Evolutionary conservation across 1,140 invertebrate genomes (phyloP).

Genomic region (Zaprionus camerounensis): DNA sequence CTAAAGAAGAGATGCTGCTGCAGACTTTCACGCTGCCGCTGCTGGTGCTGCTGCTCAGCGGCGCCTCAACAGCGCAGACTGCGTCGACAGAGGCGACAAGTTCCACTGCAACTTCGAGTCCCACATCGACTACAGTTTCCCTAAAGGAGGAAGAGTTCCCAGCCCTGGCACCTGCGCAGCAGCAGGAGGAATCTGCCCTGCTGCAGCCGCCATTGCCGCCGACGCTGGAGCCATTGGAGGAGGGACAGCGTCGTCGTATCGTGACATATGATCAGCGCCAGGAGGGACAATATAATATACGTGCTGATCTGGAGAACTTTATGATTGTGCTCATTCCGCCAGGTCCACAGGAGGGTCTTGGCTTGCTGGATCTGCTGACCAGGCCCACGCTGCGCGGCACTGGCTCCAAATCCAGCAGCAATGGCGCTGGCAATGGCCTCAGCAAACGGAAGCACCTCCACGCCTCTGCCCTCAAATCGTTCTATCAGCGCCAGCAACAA

Average conservation of each 20-base stretch:
- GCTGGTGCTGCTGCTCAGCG: conserved; percentile 23
- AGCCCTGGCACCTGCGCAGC: conserved; percentile 49
- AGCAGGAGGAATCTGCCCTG: conserved; percentile 28
- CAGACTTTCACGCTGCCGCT: conserved; percentile 55
- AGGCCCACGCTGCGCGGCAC: conserved; percentile 62
- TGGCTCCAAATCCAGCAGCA: conserved; percentile 27
- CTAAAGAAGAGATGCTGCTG: conserved; percentile 45
- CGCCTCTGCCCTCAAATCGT: conserved; percentile 53
- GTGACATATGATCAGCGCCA: conserved; percentile 86
- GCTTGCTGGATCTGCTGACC: conserved; percentile 84
- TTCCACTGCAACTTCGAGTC: conserved; percentile 16
- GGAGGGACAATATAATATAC: conserved; percentile 87
- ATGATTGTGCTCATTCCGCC: conserved; percentile 87
- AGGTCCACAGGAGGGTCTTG: conserved; percentile 76
- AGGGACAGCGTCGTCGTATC: conserved; percentile 58
- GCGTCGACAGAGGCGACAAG: conserved; percentile 22
- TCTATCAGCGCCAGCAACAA: conserved; percentile 47
- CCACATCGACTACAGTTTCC: conserved; percentile 4
- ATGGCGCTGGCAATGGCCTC: conserved; percentile 2
- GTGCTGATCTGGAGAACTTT: conserved; percentile 88
- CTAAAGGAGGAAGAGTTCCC: conserved; percentile 62
- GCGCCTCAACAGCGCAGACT: conserved; percentile 14
- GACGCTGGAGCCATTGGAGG: conserved; percentile 29
- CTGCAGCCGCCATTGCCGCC: conserved; percentile 42
- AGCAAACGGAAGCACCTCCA: conserved; percentile 60